Conservation (phyloP, 2,888 invertebrate genomes). For the Alcis repandata region DNA sequence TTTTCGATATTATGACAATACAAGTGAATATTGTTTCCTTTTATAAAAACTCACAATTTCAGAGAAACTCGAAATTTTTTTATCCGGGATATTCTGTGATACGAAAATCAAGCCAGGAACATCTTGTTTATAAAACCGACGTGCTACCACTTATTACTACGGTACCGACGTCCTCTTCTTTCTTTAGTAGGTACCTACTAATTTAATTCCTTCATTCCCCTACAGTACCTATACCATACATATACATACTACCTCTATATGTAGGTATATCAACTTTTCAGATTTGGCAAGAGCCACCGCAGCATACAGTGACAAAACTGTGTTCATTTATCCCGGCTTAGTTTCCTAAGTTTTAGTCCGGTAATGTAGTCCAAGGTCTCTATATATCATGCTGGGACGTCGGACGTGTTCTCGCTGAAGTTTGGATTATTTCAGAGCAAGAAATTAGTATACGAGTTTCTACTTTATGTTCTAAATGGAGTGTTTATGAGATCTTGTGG, state of each 20-base stretch:
- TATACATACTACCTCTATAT: too few relatives aligned
- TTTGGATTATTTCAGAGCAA: slow-evolving; percentile 35
- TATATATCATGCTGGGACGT: slow-evolving; percentile 53
- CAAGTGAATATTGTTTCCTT: too few relatives aligned
- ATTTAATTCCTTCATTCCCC: neutral
- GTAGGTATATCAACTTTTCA: slow-evolving; percentile 3
- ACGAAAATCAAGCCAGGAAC: too few relatives aligned
- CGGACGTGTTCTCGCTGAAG: slow-evolving; percentile 26
- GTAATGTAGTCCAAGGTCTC: slow-evolving; percentile 57
- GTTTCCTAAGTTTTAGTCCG: slow-evolving; percentile 49
- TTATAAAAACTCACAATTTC: too few relatives aligned
- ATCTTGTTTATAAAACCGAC: too few relatives aligned
- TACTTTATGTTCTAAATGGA: slow-evolving; percentile 12
- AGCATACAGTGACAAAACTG: slow-evolving; percentile 36
- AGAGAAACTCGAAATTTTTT: too few relatives aligned
- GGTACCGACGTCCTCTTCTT: too few relatives aligned
- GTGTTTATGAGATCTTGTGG: slow-evolving; percentile 17
- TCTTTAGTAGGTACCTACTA: too few relatives aligned
- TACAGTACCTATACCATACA: neutral
- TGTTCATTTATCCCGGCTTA: slow-evolving; percentile 47
- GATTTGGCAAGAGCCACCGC: slow-evolving; percentile 29
- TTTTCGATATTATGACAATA: too few relatives aligned
- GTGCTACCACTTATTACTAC: too few relatives aligned
- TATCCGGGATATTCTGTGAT: too few relatives aligned
- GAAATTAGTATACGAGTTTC: slow-evolving; percentile 46